phyloP scores from a whole-genome alignment of 2,797 vertebrate genomes.

The Rhabdomys pumilio region DNA sequence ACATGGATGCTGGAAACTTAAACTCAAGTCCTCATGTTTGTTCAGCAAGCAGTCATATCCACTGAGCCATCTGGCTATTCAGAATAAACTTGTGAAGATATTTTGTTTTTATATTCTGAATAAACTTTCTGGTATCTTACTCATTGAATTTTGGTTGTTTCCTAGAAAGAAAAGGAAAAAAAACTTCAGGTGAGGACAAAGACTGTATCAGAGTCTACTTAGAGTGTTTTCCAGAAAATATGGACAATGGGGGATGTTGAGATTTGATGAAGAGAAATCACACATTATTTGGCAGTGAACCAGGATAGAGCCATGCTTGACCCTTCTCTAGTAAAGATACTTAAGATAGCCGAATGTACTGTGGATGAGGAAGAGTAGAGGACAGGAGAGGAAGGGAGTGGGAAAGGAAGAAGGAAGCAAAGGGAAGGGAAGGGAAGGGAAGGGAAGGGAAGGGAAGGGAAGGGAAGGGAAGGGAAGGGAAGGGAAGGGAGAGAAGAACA shows the following conservation, averaged over 20 bases:
- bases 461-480: fast-evolving
- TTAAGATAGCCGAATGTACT: background rate
- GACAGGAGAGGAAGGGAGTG: fast-evolving
- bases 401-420: fast-evolving
- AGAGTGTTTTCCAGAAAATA: background rate
- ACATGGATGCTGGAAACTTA: background rate
- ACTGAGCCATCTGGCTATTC: background rate
- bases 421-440: fast-evolving
- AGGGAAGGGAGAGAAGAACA: background rate
- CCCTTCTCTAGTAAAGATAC: background rate
- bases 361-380: background rate
- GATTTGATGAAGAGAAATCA: background rate
- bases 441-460: too few relatives aligned
- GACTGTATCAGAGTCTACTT: background rate
- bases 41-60: too few relatives aligned
- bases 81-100: background rate
- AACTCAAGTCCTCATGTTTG: background rate
- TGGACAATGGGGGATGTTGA: background rate
- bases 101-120: background rate
- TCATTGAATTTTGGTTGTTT: background rate
- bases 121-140: background rate
- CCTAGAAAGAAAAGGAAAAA: background rate
- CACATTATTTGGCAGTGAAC: background rate
- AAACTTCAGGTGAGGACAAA: background rate
- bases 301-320: background rate